Percentiles rank a stretch among this genome's conserved stretches.
These are phyloP conservation scores for Phortica variegata DNA, from an alignment of 1,140 invertebrate genomes.

Conservation along the genomic window DNA sequence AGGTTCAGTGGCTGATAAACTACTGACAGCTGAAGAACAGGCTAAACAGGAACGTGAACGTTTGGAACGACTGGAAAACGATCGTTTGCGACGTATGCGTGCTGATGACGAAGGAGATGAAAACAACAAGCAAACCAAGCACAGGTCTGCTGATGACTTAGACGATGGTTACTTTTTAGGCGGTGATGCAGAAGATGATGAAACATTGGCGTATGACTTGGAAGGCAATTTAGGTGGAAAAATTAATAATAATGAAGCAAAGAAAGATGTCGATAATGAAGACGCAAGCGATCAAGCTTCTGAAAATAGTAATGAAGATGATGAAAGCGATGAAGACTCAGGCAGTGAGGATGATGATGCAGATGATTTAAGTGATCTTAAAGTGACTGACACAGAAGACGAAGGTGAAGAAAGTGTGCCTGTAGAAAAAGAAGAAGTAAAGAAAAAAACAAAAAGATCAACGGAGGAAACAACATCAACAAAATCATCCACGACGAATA, in stretches of 20 bases:
- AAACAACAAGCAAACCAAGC: slow-evolving; percentile 57
- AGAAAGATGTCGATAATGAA: neutral
- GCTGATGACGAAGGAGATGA: slow-evolving; percentile 60
- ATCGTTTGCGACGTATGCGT: slow-evolving; percentile 75
- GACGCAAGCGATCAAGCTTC: neutral
- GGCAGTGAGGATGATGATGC: slow-evolving; percentile 34
- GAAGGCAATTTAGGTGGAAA: slow-evolving; percentile 56
- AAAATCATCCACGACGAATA: slow-evolving; percentile 59
- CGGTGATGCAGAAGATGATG: slow-evolving; percentile 35
- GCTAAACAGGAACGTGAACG: slow-evolving; percentile 76
- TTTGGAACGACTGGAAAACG: slow-evolving; percentile 77
- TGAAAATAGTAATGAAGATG: slow-evolving; percentile 8
- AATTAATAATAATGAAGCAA: slow-evolving; percentile 28
- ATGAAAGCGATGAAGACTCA: slow-evolving; percentile 37
- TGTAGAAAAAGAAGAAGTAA: slow-evolving; percentile 9
- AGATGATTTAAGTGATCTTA: slow-evolving; percentile 60
- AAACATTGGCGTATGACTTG: slow-evolving; percentile 58
- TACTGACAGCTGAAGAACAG: slow-evolving; percentile 81
- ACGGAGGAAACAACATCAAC: slow-evolving; percentile 12
- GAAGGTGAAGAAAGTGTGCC: slow-evolving; percentile 30
- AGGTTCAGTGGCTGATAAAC: slow-evolving; percentile 73
- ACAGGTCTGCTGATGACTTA: slow-evolving; percentile 78
- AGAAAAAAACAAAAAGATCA: slow-evolving; percentile 27
- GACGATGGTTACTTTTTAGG: slow-evolving; percentile 69
- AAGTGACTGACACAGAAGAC: slow-evolving; percentile 47